Conservation (phyloP, 2,888 invertebrate species). For the Hyalella azteca region DNA sequence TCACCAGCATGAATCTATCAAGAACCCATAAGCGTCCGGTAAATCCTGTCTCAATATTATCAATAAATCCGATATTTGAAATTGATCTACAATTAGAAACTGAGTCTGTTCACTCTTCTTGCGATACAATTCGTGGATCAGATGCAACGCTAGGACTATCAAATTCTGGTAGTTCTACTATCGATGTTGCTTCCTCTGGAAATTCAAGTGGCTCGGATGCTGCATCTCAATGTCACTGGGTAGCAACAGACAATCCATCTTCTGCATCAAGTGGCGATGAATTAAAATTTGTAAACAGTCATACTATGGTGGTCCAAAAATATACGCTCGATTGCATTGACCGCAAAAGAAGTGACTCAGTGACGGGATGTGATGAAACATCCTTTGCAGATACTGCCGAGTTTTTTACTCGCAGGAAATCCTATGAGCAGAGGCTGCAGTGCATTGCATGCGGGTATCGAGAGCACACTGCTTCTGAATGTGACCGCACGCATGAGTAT, state of each 20-base stretch:
- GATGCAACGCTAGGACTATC: background rate
- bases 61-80: constrained; percentile 7
- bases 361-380: constrained; percentile 18
- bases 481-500: background rate
- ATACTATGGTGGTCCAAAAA: background rate
- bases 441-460: constrained; percentile 2
- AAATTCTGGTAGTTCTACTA: constrained; percentile 9
- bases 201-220: background rate
- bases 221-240: background rate
- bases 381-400: background rate
- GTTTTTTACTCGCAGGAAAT: background rate
- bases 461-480: background rate
- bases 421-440: background rate
- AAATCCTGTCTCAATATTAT: background rate
- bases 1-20: background rate
- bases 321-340: background rate
- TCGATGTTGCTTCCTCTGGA: background rate
- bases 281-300: background rate
- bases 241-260: background rate
- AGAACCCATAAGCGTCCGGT: background rate
- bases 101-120: background rate
- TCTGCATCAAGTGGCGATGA: background rate
- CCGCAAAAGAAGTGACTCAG: constrained; percentile 19
- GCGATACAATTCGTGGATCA: constrained; percentile 10
- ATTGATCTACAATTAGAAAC: background rate